A percentile compares a stretch with the other conserved stretches of the same genome.
Conservation (phyloP, 2,797 vertebrate genomes). For the Pempheris klunzingeri region DNA sequence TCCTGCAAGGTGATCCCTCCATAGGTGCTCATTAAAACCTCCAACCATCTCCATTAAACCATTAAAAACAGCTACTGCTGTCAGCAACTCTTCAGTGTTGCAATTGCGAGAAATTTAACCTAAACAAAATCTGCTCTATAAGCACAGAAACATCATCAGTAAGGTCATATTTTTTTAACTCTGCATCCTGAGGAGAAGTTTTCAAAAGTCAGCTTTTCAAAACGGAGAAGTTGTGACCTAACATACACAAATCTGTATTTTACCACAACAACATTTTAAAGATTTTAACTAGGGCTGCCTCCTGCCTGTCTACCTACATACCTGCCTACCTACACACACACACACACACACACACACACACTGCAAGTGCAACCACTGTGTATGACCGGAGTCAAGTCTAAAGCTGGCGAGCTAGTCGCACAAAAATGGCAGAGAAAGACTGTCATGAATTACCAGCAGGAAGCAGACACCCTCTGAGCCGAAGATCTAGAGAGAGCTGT, state of each 20-base stretch:
- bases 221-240: not conserved
- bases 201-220: not conserved
- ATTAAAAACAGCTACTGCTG: not conserved
- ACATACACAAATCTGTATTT: not conserved
- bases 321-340: too few relatives aligned
- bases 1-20: not conserved
- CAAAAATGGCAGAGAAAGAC: too few relatives aligned
- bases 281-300: not conserved
- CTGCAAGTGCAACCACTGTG: too few relatives aligned
- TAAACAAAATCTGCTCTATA: not conserved
- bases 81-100: not conserved
- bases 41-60: conserved; percentile 21
- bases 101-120: not conserved
- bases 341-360: too few relatives aligned
- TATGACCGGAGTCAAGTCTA: too few relatives aligned
- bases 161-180: not conserved
- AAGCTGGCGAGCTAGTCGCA: too few relatives aligned
- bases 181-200: too few relatives aligned
- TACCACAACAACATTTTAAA: not conserved
- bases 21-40: conserved; percentile 28
- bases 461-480: too few relatives aligned
- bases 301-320: too few relatives aligned
- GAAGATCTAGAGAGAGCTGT: too few relatives aligned
- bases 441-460: too few relatives aligned
- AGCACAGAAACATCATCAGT: not conserved